Conservation (phyloP, 2,888 invertebrate species). For the Minunthozetes semirufus region DNA sequence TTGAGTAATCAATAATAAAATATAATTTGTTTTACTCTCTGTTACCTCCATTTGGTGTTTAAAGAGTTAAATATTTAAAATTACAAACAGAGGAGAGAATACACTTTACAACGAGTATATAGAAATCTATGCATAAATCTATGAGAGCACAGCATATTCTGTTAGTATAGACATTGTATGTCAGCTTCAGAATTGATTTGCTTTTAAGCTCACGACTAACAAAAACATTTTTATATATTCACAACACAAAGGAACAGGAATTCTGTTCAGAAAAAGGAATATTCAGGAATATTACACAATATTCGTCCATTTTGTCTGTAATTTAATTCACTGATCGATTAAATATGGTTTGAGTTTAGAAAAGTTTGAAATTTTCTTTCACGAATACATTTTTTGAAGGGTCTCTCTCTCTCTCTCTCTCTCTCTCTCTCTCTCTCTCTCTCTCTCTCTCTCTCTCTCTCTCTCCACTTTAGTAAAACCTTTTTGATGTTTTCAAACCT, state of each 20-base stretch:
- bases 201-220: constrained; percentile 3
- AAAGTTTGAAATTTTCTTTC: neutral
- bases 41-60: too few species aligned
- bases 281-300: too few species aligned
- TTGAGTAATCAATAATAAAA: too few species aligned
- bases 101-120: too few species aligned
- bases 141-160: neutral
- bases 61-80: too few species aligned
- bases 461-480: neutral
- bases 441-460: constrained; percentile 4
- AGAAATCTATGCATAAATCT: neutral
- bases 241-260: neutral
- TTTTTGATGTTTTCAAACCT: neutral
- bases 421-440: constrained; percentile 20
- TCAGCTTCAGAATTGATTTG: constrained; percentile 3
- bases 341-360: neutral
- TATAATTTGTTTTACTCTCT: too few species aligned
- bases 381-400: neutral
- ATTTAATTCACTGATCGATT: too few species aligned
- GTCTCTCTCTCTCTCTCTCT: neutral
- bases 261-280: too few species aligned
- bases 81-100: too few species aligned
- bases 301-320: too few species aligned
- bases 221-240: neutral
- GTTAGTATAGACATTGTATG: neutral